Percentiles rank a stretch among this genome's conserved stretches.
Conservation (phyloP, 2,113 vertebrate species). For the Thamnaconus septentrionalis region DNA sequence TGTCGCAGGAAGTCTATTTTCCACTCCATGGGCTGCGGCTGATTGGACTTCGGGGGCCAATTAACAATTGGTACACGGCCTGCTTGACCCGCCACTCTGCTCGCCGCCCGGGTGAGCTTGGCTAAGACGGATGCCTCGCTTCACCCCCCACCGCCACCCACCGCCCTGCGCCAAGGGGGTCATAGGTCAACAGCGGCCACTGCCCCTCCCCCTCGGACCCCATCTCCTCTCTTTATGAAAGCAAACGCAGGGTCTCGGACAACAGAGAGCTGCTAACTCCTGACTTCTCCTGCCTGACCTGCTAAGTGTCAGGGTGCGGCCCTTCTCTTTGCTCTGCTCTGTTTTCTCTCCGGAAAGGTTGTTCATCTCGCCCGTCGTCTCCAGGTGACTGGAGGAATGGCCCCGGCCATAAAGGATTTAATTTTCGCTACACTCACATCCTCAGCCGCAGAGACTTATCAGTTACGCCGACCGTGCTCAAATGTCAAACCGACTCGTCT, state of each 20-base stretch:
- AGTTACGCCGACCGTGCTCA: conserved; percentile 11
- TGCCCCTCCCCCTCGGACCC: too few species aligned
- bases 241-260: too few species aligned
- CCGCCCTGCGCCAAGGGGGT: not conserved
- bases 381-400: conserved; percentile 16
- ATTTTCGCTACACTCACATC: conserved; percentile 11
- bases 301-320: not conserved
- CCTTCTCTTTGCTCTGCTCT: too few species aligned
- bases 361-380: not conserved
- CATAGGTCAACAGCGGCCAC: conserved; percentile 10
- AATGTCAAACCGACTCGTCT: not conserved
- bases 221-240: too few species aligned
- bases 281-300: not conserved
- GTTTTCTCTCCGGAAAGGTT: conserved; percentile 18
- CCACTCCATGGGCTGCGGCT: conserved; percentile 57
- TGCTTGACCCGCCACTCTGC: conserved; percentile 49
- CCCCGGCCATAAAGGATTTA: not conserved
- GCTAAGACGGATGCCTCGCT: not conserved
- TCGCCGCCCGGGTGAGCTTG: conserved; percentile 4
- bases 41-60: conserved; percentile 49
- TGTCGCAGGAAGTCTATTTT: conserved; percentile 66
- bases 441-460: conserved; percentile 24
- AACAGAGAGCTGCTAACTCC: not conserved
- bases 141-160: not conserved
- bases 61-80: conserved; percentile 49